Evolutionary conservation across 2,888 invertebrate genomes (phyloP), one percentile per base, ranked within the genome.

Genomic region (Agrilus cyanescens): DNA sequence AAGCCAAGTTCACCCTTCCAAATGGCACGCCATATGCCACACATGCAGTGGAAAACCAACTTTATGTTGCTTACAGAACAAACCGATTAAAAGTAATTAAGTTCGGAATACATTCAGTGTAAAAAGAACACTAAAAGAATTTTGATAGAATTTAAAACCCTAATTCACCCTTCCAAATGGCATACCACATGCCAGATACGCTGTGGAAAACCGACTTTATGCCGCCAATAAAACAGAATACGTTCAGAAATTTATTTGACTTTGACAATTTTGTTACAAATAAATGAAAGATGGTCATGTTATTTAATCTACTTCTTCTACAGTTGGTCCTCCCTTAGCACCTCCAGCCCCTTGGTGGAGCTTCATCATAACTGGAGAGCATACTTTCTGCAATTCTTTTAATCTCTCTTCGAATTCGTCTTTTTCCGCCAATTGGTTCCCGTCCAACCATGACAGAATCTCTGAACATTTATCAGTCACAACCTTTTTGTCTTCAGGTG

Each of bases 301-400:
- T 20, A 41, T 50, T 66, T 71, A 79, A 60, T 85, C 82, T 34
- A 85, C 72, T 69, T 85, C 80, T 56, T 78, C 81, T 33, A 85
- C 80, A 38, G 80, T 82, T 30, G 65, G 65, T 31, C 66, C 65
- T 40, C 60, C 57, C 3, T 62, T 62, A 12, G 69, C 60, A 58
- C 42, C 56, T 51, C 35, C 67, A 53, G 50, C 69, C 0, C 72
- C 71, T 38, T 80, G 82, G 53, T 87, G 86, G n/a, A 89, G 65
- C 58, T 87, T 88, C 61, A 84, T 76, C 80, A 91, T 89, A 34
- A 85, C 72, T 0, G 89, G 85, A 39, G 78, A 76, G 58, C 86
- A 87, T 13, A 81, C 75, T 13, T 71, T 72, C 60, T 89, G 86
- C 14, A 85, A 68, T 39, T 83, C 80, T 57, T 85, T 81, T 53